These are phyloP conservation scores for Melanargia galathea DNA, from an alignment of 2,888 invertebrate genomes.

Conservation along the genomic window DNA sequence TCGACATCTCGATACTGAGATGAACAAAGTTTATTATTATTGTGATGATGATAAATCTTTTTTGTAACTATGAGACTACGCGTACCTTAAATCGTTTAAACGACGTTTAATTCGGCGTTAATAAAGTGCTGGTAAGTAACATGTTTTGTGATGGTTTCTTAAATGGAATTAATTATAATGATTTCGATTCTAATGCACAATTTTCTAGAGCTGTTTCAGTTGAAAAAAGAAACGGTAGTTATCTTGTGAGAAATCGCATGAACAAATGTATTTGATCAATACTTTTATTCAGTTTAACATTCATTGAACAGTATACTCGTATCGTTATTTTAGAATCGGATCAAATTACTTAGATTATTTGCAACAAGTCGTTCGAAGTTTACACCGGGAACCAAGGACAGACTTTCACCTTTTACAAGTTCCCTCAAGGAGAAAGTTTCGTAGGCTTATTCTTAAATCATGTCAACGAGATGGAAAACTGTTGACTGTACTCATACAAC, in stretches of 20 bases:
- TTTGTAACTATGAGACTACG: neutral
- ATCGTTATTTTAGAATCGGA: constrained; percentile 15
- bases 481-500: neutral
- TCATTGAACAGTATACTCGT: constrained; percentile 7
- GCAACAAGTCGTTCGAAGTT: constrained; percentile 52
- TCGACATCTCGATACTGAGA: constrained; percentile 25
- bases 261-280: neutral
- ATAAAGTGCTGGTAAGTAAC: no score
- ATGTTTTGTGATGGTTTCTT: no score
- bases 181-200: no score
- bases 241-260: neutral
- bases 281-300: neutral
- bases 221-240: neutral
- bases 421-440: constrained; percentile 65
- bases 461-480: neutral
- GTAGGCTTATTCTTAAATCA: constrained; percentile 10
- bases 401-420: constrained; percentile 73
- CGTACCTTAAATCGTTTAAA: neutral
- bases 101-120: no score
- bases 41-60: constrained; percentile 8
- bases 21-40: constrained; percentile 18
- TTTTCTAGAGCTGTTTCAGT: no score
- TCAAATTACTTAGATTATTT: constrained; percentile 30
- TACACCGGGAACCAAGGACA: constrained; percentile 58
- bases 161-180: no score